A percentile compares a stretch with the other conserved stretches of the same genome.
These are phyloP conservation scores for Drosophila nigrodunni DNA, from an alignment of 1,140 invertebrate genomes.

Conservation along the genomic window DNA sequence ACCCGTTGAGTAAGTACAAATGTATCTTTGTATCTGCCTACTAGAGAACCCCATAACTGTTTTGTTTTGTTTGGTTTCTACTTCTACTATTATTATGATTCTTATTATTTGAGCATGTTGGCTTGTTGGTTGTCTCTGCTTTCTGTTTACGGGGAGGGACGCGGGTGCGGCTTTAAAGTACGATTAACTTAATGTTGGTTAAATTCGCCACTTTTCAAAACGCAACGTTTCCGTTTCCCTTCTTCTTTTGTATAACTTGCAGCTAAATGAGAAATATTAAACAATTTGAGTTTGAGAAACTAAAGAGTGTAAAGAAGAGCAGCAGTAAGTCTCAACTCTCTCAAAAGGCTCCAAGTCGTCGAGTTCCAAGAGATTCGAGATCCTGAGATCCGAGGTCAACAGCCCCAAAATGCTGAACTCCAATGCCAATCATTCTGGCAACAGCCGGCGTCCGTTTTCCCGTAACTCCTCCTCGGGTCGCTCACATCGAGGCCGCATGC, in stretches of 20 bases:
- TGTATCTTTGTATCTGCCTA: conserved; percentile 27
- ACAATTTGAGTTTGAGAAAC: conserved; percentile 27
- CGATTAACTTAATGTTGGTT: conserved; percentile 41
- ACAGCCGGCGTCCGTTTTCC: conserved; percentile 71
- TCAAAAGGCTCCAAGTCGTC: not conserved
- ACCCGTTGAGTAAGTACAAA: conserved; percentile 65
- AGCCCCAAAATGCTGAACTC: conserved; percentile 71
- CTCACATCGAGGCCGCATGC: conserved; percentile 70
- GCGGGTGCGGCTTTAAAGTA: conserved; percentile 64
- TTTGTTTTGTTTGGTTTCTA: conserved; percentile 52
- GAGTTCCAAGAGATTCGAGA: not conserved
- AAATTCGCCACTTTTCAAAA: conserved; percentile 44
- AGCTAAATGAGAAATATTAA: conserved; percentile 29
- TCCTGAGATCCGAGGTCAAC: conserved; percentile 31
- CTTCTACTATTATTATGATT: conserved; percentile 8
- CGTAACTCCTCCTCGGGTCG: conserved; percentile 72
- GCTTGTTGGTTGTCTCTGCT: conserved; percentile 78
- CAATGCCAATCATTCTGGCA: conserved; percentile 74
- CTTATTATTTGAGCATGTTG: conserved; percentile 68
- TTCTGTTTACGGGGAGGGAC: conserved; percentile 65
- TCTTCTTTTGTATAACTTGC: conserved; percentile 38
- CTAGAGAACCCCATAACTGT: conserved; percentile 62
- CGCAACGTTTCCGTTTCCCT: conserved; percentile 54
- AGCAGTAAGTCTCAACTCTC: conserved; percentile 27
- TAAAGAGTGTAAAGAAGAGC: conserved; percentile 24